A percentile compares a stretch with the other conserved stretches of the same genome.
These are phyloP conservation scores for Catharus ustulatus DNA, from an alignment of 2,797 vertebrate species.

Conservation along the genomic window DNA sequence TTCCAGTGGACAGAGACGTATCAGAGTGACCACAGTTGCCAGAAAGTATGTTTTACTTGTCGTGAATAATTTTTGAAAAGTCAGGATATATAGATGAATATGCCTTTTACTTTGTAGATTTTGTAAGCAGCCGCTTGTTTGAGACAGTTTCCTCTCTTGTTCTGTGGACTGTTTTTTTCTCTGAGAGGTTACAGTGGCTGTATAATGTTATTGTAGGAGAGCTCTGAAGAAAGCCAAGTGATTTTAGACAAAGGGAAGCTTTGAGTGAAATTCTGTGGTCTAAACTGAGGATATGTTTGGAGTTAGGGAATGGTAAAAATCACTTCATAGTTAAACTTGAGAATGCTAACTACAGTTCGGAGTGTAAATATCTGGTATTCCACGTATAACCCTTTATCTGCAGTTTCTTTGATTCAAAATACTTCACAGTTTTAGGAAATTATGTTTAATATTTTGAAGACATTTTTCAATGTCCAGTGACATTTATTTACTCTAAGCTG, in stretches of 20 bases:
- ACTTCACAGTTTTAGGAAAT: neutral
- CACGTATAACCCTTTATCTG: neutral
- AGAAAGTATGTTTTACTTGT: conserved; percentile 84
- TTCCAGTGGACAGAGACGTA: conserved; percentile 92
- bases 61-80: neutral
- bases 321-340: neutral
- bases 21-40: conserved; percentile 91
- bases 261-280: neutral
- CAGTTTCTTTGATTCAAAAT: neutral
- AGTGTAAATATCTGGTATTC: neutral
- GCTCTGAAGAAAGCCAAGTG: neutral
- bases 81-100: neutral
- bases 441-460: neutral
- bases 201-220: neutral
- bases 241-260: neutral
- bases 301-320: neutral
- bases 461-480: neutral
- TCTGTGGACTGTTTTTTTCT: neutral
- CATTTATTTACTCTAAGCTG: neutral
- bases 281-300: neutral
- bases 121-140: neutral
- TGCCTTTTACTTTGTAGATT: neutral
- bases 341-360: neutral
- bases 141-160: neutral
- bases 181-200: neutral